Base-by-base conservation (phyloP, 2,888 invertebrate genomes). In the Lasioglossum morio region DNA sequence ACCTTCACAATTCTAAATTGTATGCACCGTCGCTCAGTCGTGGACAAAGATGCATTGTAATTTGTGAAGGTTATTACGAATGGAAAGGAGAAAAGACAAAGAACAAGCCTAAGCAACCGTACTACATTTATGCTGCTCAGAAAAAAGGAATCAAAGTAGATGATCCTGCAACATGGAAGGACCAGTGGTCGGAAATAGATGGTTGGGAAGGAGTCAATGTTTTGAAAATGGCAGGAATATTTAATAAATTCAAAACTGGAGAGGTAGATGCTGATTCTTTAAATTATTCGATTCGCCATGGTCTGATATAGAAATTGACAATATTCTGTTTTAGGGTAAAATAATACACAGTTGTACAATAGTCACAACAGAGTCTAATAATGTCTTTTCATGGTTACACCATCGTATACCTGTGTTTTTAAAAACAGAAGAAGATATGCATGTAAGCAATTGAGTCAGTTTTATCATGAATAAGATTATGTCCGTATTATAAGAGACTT, bases 41-140 rank as follows among this genome's bases (percentile, higher is more conserved):
- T 89, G 98, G 98, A 16, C 96, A 97, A 88, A 96, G 98, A 89
- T 98, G 98, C 95, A 96, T 98, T 12, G 96, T 98, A 40, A 93
- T 98, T 19, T 97, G 97, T 86, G 98, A 98, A 95, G 98, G 98
- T 77, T 98, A 97, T 93, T 98, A 98, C 93, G 98, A 98, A 95
- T 98, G 98, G 98, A 97, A 97, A 93, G 97, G 97, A 8, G 74
- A 77, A 8, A 84, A 91, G 82, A 90, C 87, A 7, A 97, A 95
- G 95, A 92, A 96, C 83, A 95, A 95, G 4, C 95, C 95, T 27
- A 98, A 98, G 93, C 97, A 97, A 92, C 98, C 98, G 0, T 97
- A 97, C 94, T 97, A 97, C 89, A 96, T 98, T 81, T 97, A 97
- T 95, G 96, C 96, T 90, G 96, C 96, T 19, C 97, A 97, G 93